Evolutionary conservation across 2,113 vertebrate species (phyloP).

Genomic region (Eolophus roseicapilla): DNA sequence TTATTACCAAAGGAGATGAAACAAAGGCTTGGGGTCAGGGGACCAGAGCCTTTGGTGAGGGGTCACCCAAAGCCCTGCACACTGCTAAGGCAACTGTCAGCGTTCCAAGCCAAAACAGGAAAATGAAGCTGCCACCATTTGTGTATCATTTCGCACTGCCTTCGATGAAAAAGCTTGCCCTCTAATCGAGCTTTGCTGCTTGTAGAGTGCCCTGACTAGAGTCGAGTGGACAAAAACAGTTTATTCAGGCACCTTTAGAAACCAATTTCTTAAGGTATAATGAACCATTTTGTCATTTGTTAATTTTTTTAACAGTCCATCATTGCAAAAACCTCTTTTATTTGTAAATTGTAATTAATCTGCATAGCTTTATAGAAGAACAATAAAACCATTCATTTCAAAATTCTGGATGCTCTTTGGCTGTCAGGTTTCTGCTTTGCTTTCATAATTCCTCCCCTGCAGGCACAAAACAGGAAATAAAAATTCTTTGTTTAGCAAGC

Average conservation of each 20-base stretch:
- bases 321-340: conserved; percentile 31
- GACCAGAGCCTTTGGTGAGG: background rate
- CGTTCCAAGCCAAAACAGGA: background rate
- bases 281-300: background rate
- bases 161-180: rapidly evolving
- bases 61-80: background rate
- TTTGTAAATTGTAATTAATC: conserved; percentile 67
- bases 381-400: conserved; percentile 25
- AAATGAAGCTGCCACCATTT: rapidly evolving
- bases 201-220: background rate
- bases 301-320: background rate
- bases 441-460: conserved; percentile 72
- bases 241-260: background rate
- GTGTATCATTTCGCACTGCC: rapidly evolving
- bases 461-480: conserved; percentile 70
- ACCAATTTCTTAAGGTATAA: background rate
- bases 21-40: background rate
- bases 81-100: background rate
- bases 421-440: conserved; percentile 61
- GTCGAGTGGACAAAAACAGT: background rate
- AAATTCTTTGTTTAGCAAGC: conserved; percentile 68
- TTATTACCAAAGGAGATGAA: background rate
- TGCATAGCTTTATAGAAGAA: conserved; percentile 69
- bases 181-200: background rate
- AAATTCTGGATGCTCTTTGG: conserved; percentile 58